Conservation (phyloP, 2,113 vertebrate genomes). For the Ginglymostoma cirratum region DNA sequence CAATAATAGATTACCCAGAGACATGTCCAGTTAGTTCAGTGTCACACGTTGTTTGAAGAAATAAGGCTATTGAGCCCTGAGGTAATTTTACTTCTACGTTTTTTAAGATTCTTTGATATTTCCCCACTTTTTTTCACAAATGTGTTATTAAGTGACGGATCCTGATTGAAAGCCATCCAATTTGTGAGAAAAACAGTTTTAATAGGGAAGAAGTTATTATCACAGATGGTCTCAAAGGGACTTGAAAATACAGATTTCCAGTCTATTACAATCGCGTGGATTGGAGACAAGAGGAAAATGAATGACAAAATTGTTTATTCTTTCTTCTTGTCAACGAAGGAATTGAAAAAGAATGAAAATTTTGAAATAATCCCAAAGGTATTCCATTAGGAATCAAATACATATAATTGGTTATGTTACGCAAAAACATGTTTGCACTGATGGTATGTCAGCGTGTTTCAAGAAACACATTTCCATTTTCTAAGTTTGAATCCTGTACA, state of each 20-base stretch:
- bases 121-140: neutral
- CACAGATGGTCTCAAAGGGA: neutral
- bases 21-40: too few relatives aligned
- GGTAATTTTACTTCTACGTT: neutral
- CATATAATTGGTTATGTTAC: neutral
- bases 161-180: neutral
- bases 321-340: neutral
- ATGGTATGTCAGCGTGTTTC: neutral
- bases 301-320: neutral
- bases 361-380: neutral
- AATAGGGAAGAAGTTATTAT: neutral
- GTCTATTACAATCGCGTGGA: neutral
- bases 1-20: too few relatives aligned
- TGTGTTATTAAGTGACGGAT: neutral
- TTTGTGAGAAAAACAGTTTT: neutral
- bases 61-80: too few relatives aligned
- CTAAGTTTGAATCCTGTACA: slow-evolving; percentile 25
- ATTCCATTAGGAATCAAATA: neutral
- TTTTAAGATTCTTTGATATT: neutral
- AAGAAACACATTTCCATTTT: slow-evolving; percentile 26
- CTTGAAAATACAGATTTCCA: neutral
- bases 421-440: neutral
- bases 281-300: neutral
- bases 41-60: too few relatives aligned
- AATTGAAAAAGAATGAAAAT: neutral